Conservation (phyloP, 2,113 vertebrate genomes). For the Oostethus manadensis region DNA sequence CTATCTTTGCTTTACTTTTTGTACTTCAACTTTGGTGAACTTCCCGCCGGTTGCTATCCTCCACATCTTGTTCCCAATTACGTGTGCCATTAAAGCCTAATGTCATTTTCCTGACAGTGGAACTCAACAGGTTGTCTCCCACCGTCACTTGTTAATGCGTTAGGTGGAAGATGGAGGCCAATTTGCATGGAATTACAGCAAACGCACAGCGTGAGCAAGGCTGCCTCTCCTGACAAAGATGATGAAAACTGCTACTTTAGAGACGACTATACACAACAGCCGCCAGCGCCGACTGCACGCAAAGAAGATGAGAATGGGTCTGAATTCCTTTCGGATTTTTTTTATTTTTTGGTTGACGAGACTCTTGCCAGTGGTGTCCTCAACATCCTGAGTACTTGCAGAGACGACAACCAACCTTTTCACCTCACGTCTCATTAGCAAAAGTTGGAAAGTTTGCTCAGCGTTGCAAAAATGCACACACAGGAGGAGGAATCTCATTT, state of each 20-base stretch:
- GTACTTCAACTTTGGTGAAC: too few species aligned
- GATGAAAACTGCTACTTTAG: slow-evolving; percentile 19
- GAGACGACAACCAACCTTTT: slow-evolving; percentile 21
- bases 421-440: slow-evolving; percentile 26
- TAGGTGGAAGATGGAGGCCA: too few species aligned
- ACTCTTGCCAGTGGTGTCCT: slow-evolving; percentile 13
- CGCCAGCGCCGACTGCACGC: slow-evolving; percentile 19
- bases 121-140: too few species aligned
- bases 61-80: too few species aligned
- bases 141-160: too few species aligned
- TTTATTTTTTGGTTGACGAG: slow-evolving; percentile 8
- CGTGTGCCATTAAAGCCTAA: too few species aligned
- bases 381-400: slow-evolving; percentile 2
- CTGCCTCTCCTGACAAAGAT: background rate
- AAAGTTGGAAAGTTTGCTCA: slow-evolving; percentile 5
- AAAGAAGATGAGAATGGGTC: slow-evolving; percentile 8
- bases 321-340: slow-evolving; percentile 15
- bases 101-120: too few species aligned
- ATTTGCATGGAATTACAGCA: background rate
- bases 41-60: too few species aligned
- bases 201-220: background rate
- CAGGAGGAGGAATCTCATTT: background rate
- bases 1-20: too few species aligned
- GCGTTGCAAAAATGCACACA: slow-evolving; percentile 17
- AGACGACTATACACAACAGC: slow-evolving; percentile 20